Percentiles rank a stretch among this genome's conserved stretches.
phyloP scores from a whole-genome alignment of 2,797 vertebrate species.

The Myiothlypis coronata region DNA sequence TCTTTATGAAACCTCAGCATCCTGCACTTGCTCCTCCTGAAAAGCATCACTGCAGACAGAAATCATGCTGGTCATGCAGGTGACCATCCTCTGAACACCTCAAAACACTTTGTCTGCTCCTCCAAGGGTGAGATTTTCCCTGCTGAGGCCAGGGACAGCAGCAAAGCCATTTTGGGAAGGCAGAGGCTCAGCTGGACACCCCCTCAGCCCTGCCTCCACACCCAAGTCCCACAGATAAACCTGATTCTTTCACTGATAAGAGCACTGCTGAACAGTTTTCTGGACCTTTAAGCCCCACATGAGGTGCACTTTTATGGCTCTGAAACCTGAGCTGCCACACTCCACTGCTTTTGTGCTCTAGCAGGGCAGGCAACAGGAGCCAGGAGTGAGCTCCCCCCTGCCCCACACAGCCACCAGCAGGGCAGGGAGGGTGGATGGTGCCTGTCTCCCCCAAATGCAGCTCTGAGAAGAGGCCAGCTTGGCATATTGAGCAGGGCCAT shows the following conservation, averaged over 20 bases:
- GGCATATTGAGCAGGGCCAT: neutral
- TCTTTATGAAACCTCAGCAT: neutral
- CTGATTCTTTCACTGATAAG: neutral
- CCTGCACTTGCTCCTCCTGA: neutral
- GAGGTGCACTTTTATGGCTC: neutral
- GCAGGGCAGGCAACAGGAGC: neutral
- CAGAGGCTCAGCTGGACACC: neutral
- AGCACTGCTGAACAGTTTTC: neutral
- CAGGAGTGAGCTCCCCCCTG: neutral
- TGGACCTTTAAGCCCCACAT: neutral
- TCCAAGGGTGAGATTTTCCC: neutral
- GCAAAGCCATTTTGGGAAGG: neutral
- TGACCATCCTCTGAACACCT: neutral
- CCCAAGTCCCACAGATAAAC: neutral
- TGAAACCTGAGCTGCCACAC: neutral
- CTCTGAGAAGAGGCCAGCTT: neutral
- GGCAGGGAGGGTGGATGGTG: neutral
- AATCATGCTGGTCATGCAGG: fast-evolving
- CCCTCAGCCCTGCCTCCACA: neutral
- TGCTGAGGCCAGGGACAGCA: neutral
- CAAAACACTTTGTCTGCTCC: neutral
- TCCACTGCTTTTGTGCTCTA: neutral
- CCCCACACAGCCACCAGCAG: no score
- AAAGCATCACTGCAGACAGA: neutral
- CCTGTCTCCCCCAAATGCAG: neutral